Evolutionary conservation across 2,888 invertebrate species (phyloP).

Genomic region (Athalia circularis): DNA sequence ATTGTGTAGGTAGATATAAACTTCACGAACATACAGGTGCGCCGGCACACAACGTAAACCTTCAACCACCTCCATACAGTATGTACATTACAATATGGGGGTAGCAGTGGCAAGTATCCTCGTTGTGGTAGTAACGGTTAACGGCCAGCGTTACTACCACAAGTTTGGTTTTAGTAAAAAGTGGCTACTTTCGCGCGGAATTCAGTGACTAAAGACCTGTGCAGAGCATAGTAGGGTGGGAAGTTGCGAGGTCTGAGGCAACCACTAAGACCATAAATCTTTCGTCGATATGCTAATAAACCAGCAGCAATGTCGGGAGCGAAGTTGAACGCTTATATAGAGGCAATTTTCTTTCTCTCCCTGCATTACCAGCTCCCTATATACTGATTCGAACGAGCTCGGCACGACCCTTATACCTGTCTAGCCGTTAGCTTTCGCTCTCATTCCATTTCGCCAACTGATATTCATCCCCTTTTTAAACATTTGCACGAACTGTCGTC

Average conservation of each 20-base stretch:
- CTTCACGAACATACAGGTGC: too few relatives aligned
- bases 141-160: background rate
- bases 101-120: too few relatives aligned
- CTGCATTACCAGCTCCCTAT: background rate
- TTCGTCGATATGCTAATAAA: slow-evolving; percentile 39
- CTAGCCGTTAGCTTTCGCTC: too few relatives aligned
- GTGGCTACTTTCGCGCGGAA: slow-evolving; percentile 33
- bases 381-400: background rate
- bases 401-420: background rate
- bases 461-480: too few relatives aligned
- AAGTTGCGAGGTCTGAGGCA: slow-evolving; percentile 1
- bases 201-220: slow-evolving; percentile 34
- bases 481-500: too few relatives aligned
- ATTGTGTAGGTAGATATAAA: too few relatives aligned
- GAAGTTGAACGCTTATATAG: slow-evolving; percentile 39
- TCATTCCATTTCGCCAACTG: too few relatives aligned
- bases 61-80: too few relatives aligned
- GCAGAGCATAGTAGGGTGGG: background rate
- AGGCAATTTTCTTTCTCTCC: slow-evolving; percentile 28
- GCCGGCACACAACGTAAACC: too few relatives aligned
- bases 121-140: too few relatives aligned
- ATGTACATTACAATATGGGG: too few relatives aligned
- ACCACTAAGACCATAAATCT: slow-evolving; percentile 35
- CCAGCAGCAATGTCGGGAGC: slow-evolving; percentile 24
- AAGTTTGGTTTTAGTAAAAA: background rate